These are phyloP conservation scores for Ceratosolen fusciceps DNA, from an alignment of 1,140 invertebrate genomes.

Conservation along the genomic window DNA sequence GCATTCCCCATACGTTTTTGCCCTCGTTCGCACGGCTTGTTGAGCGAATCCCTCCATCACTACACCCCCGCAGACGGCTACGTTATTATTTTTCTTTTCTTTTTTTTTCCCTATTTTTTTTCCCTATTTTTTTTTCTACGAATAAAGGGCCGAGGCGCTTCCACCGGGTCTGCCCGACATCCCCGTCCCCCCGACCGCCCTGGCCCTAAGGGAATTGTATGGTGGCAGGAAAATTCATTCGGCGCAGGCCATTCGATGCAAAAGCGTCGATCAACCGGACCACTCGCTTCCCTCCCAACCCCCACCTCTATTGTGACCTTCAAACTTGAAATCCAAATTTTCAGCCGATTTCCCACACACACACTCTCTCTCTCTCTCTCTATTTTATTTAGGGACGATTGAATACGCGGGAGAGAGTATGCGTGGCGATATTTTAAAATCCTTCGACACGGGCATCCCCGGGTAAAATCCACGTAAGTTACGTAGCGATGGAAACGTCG, in stretches of 20 bases:
- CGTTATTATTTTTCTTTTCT: too few species aligned
- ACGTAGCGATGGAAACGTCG: slow-evolving; percentile 9
- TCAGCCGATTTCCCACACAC: not conserved
- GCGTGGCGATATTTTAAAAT: not conserved
- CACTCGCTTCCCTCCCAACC: not conserved
- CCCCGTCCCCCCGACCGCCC: not conserved
- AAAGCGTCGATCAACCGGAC: too few species aligned
- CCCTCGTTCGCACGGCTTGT: slow-evolving; percentile 14
- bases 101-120: too few species aligned
- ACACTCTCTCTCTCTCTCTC: not conserved
- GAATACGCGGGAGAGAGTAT: not conserved
- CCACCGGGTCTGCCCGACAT: not conserved
- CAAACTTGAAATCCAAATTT: not conserved
- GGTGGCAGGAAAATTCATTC: not conserved
- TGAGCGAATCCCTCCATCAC: slow-evolving; percentile 9
- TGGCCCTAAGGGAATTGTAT: not conserved
- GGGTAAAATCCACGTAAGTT: not conserved
- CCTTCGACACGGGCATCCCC: not conserved
- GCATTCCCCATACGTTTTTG: not conserved
- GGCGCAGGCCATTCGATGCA: not conserved
- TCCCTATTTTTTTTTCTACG: too few species aligned
- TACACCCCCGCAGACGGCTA: too few species aligned
- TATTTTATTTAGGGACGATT: not conserved
- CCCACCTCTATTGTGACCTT: slow-evolving; percentile 6
- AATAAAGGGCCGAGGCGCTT: too few species aligned